Percentiles rank a stretch among this genome's conserved stretches.
Conservation (phyloP, 2,113 vertebrate species). For the Caranx melampygus region DNA sequence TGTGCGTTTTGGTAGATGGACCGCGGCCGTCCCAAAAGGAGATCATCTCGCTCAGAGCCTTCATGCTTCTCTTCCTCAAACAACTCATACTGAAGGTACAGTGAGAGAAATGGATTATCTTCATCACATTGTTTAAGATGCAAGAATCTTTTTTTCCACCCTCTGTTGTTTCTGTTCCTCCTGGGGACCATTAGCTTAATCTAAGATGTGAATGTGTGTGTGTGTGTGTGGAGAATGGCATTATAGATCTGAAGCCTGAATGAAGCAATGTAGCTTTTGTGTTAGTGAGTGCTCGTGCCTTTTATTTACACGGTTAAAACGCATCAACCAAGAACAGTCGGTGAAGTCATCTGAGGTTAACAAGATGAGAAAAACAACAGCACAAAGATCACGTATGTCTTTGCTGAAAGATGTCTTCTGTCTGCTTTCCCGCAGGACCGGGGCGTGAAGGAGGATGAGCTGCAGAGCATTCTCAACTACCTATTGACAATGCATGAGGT, state of each 20-base stretch:
- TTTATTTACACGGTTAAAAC: slow-evolving; percentile 1
- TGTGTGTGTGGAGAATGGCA: slow-evolving; percentile 47
- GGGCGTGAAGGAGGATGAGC: slow-evolving; percentile 98
- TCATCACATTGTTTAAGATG: slow-evolving; percentile 29
- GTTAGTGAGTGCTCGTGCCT: slow-evolving; percentile 22
- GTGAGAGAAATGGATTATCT: slow-evolving; percentile 26
- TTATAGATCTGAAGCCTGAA: slow-evolving; percentile 62
- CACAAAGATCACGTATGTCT: neutral
- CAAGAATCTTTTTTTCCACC: slow-evolving; percentile 28
- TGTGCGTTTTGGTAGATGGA: slow-evolving; percentile 87
- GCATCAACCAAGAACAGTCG: slow-evolving; percentile 26
- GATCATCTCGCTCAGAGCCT: slow-evolving; percentile 96
- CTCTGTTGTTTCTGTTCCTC: slow-evolving; percentile 30
- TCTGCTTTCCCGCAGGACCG: slow-evolving; percentile 86
- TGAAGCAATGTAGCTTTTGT: slow-evolving; percentile 36
- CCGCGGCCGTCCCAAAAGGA: slow-evolving; percentile 97
- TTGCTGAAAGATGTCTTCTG: neutral
- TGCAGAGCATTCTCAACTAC: slow-evolving; percentile 99
- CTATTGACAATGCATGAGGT: slow-evolving; percentile 99
- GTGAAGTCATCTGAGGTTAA: slow-evolving; percentile 37
- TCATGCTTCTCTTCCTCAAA: slow-evolving; percentile 99
- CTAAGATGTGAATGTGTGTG: slow-evolving; percentile 32
- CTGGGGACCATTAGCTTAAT: slow-evolving; percentile 23
- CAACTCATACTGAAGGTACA: slow-evolving; percentile 97
- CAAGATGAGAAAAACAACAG: slow-evolving; percentile 1